phyloP scores from a whole-genome alignment of 2,113 vertebrate species.

The Periophthalmus modestus region DNA sequence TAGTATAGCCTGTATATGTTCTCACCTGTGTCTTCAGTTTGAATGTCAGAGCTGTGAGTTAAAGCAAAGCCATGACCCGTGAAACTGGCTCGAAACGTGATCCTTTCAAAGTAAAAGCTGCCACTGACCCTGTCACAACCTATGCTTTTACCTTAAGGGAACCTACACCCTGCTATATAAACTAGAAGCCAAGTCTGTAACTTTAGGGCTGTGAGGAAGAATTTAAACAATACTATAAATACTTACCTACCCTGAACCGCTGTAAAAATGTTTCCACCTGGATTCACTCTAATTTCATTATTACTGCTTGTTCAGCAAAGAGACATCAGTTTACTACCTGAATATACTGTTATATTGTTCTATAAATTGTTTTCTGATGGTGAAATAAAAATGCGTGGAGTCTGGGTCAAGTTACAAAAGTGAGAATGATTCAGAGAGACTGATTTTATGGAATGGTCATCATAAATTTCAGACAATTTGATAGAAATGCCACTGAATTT shows the following conservation, averaged over 20 bases:
- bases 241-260: neutral
- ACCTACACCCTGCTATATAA: neutral
- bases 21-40: neutral
- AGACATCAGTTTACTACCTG: neutral
- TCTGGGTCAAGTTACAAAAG: neutral
- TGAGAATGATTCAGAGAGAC: neutral
- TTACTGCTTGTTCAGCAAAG: neutral
- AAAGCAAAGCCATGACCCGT: slow-evolving; percentile 52
- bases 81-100: slow-evolving; percentile 65
- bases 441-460: neutral
- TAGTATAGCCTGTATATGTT: neutral
- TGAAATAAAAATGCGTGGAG: neutral
- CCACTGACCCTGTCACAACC: slow-evolving; percentile 16
- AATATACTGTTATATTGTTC: neutral
- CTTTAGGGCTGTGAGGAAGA: neutral
- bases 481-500: neutral
- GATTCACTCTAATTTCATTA: neutral
- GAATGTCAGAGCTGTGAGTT: slow-evolving; percentile 23
- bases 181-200: neutral
- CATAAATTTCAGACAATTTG: neutral
- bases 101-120: slow-evolving; percentile 48
- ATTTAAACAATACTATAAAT: neutral
- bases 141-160: neutral
- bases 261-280: neutral
- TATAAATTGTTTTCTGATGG: neutral